Percentiles rank a stretch among this genome's conserved stretches.
phyloP scores from a whole-genome alignment of 2,113 vertebrate genomes.

The Dicrurus megarhynchus region DNA sequence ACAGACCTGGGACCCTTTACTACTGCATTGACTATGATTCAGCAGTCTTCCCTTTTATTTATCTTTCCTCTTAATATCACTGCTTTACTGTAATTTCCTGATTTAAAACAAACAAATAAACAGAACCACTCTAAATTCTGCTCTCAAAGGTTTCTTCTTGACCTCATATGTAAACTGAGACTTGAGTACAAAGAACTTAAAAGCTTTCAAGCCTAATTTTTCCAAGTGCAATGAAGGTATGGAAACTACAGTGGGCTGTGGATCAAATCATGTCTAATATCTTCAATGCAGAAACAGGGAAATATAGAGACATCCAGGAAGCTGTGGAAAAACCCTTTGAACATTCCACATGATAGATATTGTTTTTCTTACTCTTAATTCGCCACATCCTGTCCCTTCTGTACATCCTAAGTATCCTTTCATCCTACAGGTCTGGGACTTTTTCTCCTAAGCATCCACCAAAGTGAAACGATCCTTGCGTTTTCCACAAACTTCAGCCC shows the following conservation, averaged over 20 bases:
- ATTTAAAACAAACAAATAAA: background rate
- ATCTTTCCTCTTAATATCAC: background rate
- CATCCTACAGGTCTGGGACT: background rate
- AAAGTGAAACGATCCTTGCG: background rate
- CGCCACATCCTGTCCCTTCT: background rate
- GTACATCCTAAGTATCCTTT: background rate
- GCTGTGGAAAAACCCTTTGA: background rate
- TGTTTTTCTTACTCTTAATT: background rate
- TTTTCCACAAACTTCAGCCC: background rate
- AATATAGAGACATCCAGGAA: background rate
- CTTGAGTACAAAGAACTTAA: background rate
- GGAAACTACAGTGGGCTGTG: background rate
- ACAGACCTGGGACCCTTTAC: background rate
- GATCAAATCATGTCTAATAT: background rate
- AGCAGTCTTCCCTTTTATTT: background rate
- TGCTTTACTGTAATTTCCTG: background rate
- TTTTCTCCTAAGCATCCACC: background rate
- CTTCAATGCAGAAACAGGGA: background rate
- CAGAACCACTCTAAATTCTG: background rate
- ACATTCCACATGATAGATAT: background rate
- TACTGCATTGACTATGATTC: background rate
- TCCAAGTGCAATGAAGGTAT: background rate
- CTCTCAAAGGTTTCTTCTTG: background rate
- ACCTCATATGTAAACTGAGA: background rate
- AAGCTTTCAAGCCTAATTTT: background rate